Conservation (phyloP, 2,113 vertebrate genomes). For the Hemichromis elongatus region DNA sequence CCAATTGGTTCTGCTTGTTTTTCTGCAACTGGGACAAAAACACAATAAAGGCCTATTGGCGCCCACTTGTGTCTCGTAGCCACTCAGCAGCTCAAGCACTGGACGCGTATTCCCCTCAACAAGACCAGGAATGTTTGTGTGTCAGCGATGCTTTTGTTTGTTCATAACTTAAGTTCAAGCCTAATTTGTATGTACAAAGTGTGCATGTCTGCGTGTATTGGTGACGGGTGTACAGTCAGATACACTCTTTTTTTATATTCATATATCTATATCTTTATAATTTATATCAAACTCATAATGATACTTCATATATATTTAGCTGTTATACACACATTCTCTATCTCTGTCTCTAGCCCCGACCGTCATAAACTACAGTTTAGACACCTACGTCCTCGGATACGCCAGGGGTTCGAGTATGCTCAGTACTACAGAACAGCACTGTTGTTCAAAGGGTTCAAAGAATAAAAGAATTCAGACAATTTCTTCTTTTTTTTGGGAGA, state of each 20-base stretch:
- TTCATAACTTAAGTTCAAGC: constrained; percentile 68
- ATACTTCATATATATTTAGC: constrained; percentile 75
- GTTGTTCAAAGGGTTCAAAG: constrained; percentile 85
- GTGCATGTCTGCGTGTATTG: constrained; percentile 38
- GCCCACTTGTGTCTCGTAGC: constrained; percentile 78
- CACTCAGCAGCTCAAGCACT: constrained; percentile 81
- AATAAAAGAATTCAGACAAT: constrained; percentile 2
- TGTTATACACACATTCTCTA: constrained; percentile 94
- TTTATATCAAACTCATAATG: constrained; percentile 71
- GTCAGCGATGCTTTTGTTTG: constrained; percentile 44
- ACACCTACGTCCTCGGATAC: constrained; percentile 85
- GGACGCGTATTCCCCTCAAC: constrained; percentile 71
- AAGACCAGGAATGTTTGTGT: constrained; percentile 80
- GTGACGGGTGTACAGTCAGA: constrained; percentile 63
- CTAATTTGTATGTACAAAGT: constrained; percentile 78
- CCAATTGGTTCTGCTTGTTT: constrained; percentile 70
- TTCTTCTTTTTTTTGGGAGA: constrained; percentile 34
- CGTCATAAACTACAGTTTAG: constrained; percentile 81
- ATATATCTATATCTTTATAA: constrained; percentile 71
- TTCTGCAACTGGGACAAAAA: constrained; percentile 77
- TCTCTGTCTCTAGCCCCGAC: constrained; percentile 84
- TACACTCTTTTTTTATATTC: constrained; percentile 67
- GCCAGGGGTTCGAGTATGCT: constrained; percentile 77
- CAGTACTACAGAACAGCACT: constrained; percentile 86
- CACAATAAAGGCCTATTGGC: constrained; percentile 44